Evolutionary conservation across 2,797 vertebrate genomes (phyloP), one percentile per base, ranked within the genome.

Genomic region (Falco naumanni): DNA sequence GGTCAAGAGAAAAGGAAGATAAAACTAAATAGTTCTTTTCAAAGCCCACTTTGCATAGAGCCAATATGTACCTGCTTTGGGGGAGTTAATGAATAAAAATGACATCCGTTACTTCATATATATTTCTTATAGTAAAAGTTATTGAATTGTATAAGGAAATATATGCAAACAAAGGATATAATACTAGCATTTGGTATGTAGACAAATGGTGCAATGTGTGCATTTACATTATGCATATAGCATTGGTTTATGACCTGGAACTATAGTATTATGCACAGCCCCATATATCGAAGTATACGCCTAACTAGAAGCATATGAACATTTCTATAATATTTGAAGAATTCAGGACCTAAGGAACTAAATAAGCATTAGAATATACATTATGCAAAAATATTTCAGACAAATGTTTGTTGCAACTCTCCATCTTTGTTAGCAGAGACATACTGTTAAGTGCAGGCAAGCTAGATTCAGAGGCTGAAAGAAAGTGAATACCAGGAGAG

Each of bases 21-120:
- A 76, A 95, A 96, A 96, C 93, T 88, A 90, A 90, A 75, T 20
- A 86, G 39, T 60, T 94, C 92, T 96, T 95, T 97, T 96, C 94
- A 96, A 97, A 97, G 84, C 21, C 59, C 91, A 96, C 66, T 47
- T 97, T 94, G 54, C 70, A 70, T 29, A 76, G 43, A 93, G 61
- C 64, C 41, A 77, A 13, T 59, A 26, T 77, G 53, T 82, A 85
- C 37, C 57, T 89, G 39, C 33, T 69, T 81, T 65, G 31, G 13
- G 29, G n/a, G 21, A 80, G 39, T 7, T 84, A 43, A 61, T 85
- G 76, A 96, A 85, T 87, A 93, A 84, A 96, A 96, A 69, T 37
- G 1, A 86, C n/a, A 50, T 54, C 31, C 92, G n/a, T 95, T 88
- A 14, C 34, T 85, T 80, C 31, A 29, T 64, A 45, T 88, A 45